Percentiles rank a stretch among this genome's conserved stretches.
phyloP scores from a whole-genome alignment of 2,888 invertebrate genomes.

The Plagiodera versicolora region DNA sequence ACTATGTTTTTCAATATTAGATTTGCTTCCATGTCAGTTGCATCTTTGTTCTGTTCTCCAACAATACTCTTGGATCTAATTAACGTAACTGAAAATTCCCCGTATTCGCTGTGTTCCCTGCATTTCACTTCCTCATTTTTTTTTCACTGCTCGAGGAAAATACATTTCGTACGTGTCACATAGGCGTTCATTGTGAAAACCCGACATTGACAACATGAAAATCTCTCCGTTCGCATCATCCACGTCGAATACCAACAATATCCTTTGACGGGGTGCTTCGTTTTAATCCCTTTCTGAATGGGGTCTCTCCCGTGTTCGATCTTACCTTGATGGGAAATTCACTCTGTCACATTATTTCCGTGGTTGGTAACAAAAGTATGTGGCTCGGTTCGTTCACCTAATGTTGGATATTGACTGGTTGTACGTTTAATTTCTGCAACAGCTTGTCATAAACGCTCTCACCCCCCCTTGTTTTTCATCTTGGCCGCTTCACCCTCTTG shows the following conservation, averaged over 20 bases:
- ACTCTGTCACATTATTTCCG: no score
- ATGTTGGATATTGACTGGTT: conserved; percentile 15
- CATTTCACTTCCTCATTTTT: no score
- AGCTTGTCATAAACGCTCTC: conserved; percentile 12
- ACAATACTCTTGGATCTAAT: no score
- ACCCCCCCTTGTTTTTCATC: neutral
- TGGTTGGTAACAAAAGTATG: conserved; percentile 5
- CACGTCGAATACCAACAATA: neutral
- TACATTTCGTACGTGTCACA: neutral
- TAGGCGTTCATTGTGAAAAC: neutral
- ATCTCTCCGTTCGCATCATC: neutral
- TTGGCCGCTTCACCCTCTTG: neutral
- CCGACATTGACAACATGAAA: neutral
- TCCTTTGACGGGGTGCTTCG: neutral
- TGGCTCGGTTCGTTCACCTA: conserved; percentile 4
- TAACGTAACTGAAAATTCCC: no score
- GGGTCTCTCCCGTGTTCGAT: neutral
- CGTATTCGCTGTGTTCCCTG: no score
- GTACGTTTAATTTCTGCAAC: conserved; percentile 15
- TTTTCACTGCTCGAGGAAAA: neutral
- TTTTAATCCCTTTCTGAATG: conserved; percentile 9
- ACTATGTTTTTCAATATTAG: no score
- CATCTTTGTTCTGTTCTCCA: no score
- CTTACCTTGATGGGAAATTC: conserved; percentile 5
- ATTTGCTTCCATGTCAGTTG: no score